Evolutionary conservation across 1,140 invertebrate species (phyloP).

Genomic region (Meloidogyne floridensis): DNA sequence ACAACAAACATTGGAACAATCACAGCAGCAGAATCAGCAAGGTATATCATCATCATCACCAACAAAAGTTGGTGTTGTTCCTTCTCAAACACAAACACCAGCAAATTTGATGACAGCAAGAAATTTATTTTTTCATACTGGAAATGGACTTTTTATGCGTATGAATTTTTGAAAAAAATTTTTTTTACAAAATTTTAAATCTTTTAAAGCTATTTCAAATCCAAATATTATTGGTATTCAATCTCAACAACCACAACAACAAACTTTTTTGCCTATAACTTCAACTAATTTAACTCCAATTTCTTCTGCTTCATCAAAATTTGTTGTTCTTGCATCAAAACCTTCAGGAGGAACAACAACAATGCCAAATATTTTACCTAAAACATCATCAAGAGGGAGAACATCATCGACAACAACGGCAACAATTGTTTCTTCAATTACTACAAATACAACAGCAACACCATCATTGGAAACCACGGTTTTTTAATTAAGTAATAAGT

Average conservation of each 20-base stretch:
- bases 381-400: not conserved
- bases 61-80: not conserved
- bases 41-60: not conserved
- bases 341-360: not conserved
- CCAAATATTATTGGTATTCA: not conserved
- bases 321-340: not conserved
- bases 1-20: not conserved
- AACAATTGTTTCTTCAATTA: not conserved
- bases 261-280: not conserved
- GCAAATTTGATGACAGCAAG: not conserved
- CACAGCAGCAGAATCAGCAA: not conserved
- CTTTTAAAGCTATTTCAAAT: not conserved
- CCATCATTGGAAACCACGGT: not conserved
- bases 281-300: not conserved
- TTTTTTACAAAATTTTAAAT: not conserved
- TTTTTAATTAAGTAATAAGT: not conserved
- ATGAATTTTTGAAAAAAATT: not conserved
- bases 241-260: not conserved
- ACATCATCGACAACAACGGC: not conserved
- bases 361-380: not conserved
- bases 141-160: not conserved
- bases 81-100: not conserved
- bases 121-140: not conserved
- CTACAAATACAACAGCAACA: not conserved
- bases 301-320: conserved; percentile 1